Base-by-base conservation (phyloP, 1,140 invertebrate genomes). In the Macrocentrus cingulum region DNA sequence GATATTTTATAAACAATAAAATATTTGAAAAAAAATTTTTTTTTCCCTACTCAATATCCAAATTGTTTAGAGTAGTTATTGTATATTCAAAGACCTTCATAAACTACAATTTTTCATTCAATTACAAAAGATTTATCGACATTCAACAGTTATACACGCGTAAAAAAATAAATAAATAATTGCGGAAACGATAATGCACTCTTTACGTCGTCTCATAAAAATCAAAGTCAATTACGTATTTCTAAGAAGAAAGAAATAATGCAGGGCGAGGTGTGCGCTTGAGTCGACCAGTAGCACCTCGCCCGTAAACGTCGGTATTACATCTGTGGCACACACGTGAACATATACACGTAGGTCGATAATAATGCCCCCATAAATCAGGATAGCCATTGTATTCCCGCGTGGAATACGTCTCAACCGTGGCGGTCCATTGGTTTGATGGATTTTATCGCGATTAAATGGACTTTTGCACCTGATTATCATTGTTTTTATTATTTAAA, bases 361-460 rank as follows among this genome's bases (percentile, higher is more conserved):
- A 59, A 69, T 71, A 68, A 68, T 66, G 55, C 63, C 18, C 61
- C 45, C 66, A 58, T 71, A 71, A 71, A 71, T 71, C 69, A 71
- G 20, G 19, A 22, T 42, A 45, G 49, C 63, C 55, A 69, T 71
- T 71, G 69, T 71, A 64, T 71, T 66, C 64, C 55, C 60, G 49
- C 64, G 60, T 57, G 50, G 59, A 56, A 57, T n/a, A 53, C 54
- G 37, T 36, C 32, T 64, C 49, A 51, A 51, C 32, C 60, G 39
- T 50, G 62, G 42, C 62, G 58, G 56, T 63, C 63, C 64, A 50
- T 56, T 60, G 36, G 59, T 60, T 61, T 55, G 59, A 61, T 60
- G 46, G 20, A 9, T 22, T 46, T 11, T 46, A 22, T 46, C 57
- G 61, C 63, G 62, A 64, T 66, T 62, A 61, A 55, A 60, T 60